Conservation (phyloP, 2,113 vertebrate species). For the Peucedramus taeniatus region DNA sequence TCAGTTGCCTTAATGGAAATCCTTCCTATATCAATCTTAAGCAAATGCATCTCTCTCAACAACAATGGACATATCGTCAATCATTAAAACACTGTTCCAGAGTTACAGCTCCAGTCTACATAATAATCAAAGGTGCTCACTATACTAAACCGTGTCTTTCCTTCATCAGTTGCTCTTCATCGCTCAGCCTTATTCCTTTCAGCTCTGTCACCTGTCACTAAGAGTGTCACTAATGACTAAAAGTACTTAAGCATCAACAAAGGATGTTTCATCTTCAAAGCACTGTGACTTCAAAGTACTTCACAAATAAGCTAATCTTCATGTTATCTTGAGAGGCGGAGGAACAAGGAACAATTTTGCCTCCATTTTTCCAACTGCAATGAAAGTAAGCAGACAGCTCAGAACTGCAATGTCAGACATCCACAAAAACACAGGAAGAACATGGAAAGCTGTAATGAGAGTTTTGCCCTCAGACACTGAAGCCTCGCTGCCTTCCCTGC, state of each 20-base stretch:
- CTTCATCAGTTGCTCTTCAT: neutral
- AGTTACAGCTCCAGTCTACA: neutral
- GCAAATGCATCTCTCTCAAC: neutral
- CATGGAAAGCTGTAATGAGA: neutral
- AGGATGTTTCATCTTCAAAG: conserved; percentile 39
- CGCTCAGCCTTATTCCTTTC: neutral
- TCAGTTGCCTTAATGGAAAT: neutral
- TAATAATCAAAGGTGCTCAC: neutral
- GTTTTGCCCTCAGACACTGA: neutral
- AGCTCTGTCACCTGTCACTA: neutral
- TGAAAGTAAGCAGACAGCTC: neutral
- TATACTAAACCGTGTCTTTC: neutral
- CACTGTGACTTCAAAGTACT: conserved; percentile 13
- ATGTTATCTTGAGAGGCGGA: neutral
- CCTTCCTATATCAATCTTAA: neutral
- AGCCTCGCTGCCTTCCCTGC: neutral
- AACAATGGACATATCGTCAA: neutral
- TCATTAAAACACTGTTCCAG: neutral
- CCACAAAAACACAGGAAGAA: neutral
- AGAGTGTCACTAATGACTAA: conserved; percentile 8
- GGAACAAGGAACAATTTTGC: neutral
- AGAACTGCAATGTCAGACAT: rapidly evolving
- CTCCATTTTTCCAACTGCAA: neutral
- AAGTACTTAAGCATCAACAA: neutral
- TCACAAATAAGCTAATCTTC: conserved; percentile 22